Conservation (phyloP, 2,797 vertebrate species). For the Anolis apletophallus region DNA sequence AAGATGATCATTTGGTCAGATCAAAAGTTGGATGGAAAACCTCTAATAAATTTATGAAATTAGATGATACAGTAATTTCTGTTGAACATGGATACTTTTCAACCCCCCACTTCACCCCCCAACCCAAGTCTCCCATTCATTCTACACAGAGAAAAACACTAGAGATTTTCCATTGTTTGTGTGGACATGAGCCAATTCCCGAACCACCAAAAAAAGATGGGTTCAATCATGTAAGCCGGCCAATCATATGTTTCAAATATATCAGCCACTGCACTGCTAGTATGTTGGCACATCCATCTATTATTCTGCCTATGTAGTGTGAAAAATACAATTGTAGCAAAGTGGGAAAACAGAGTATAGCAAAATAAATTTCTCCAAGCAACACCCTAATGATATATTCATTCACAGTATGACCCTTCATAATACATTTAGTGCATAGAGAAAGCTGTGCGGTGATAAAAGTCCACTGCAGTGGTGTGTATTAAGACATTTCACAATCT, state of each 20-base stretch:
- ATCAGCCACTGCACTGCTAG: neutral
- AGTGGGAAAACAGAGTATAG: neutral
- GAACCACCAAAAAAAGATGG: neutral
- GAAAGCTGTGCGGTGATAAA: too few relatives aligned
- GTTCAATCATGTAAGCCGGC: neutral
- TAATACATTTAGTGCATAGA: too few relatives aligned
- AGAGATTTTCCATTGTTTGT: neutral
- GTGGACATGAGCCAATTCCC: neutral
- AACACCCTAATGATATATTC: neutral
- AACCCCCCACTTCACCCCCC: neutral
- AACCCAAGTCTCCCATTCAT: neutral
- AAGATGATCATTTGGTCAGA: neutral
- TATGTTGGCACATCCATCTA: neutral
- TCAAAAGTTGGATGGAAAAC: neutral
- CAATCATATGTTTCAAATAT: neutral
- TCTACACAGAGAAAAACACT: neutral
- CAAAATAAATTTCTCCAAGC: neutral
- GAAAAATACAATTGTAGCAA: too few relatives aligned
- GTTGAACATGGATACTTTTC: neutral
- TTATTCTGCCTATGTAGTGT: neutral
- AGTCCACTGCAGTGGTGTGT: too few relatives aligned
- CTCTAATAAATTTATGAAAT: neutral
- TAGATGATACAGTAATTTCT: neutral
- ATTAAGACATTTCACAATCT: too few relatives aligned
- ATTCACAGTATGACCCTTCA: neutral